Base-by-base conservation (phyloP, 2,113 vertebrate genomes). In the Calypte anna region DNA sequence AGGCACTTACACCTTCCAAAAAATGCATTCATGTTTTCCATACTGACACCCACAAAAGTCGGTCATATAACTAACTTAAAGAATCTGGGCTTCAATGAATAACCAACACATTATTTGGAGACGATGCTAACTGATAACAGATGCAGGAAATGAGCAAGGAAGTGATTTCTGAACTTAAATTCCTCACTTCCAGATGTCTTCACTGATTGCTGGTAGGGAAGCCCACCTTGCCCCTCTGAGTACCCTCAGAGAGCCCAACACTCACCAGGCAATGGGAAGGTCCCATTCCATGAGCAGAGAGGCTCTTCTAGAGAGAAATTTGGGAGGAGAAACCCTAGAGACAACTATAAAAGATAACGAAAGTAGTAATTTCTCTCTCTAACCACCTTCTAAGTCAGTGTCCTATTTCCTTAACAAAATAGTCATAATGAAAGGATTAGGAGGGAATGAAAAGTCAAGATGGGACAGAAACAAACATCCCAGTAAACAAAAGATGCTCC, bases 391-490 rank as follows among this genome's bases (percentile, higher is more conserved):
- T 51, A 83, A 40, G 9, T 9, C 14, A 21, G 6, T 55, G 25
- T 44, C 2, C 3, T 43, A 24, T 19, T n/a, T 46, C 23, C 43
- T 44, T 50, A 54, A 74, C n/a, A 31, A 64, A 50, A 28, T 10
- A 25, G 7, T 36, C 12, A 38, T 64, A 30, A 33, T 13, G 14
- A 87, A 70, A 66, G 44, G 5, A 80, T 13, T 28, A 67, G 28
- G 12, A n/a, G 11, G 4, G 12, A 48, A 75, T 48, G 9, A 70
- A 57, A 57, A 79, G 8, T 24, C 48, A 82, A 7, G 14, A 50
- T 2, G 13, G 0, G 1, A 36, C 1, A 30, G 76, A 27, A 63
- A 76, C 25, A 72, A 76, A 54, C 7, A 59, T 16, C 1, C 1
- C 27, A 38, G 75, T 58, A 72, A 67, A 86, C 8, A 82, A 18